These are phyloP conservation scores for Tetramorium alpestre DNA, from an alignment of 1,140 invertebrate species.

Conservation along the genomic window DNA sequence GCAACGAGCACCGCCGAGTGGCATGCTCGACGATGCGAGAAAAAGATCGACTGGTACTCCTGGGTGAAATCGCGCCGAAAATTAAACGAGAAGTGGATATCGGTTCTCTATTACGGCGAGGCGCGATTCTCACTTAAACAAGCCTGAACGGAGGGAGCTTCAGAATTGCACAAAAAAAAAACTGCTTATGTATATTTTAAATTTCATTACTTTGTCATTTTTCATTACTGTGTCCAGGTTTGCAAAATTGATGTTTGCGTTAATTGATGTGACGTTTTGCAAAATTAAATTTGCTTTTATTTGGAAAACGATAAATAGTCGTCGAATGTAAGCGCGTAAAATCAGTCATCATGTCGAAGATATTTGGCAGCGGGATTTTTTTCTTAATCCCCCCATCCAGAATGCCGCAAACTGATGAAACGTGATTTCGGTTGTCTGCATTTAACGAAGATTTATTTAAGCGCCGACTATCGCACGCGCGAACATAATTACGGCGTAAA, in stretches of 20 bases:
- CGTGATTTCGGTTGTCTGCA: neutral
- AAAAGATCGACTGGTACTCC: slow-evolving; percentile 13
- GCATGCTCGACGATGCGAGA: slow-evolving; percentile 18
- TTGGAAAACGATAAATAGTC: neutral
- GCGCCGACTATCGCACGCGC: neutral
- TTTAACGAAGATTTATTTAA: slow-evolving; percentile 56
- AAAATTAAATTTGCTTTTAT: neutral
- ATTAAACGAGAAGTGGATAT: neutral
- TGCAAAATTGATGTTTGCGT: neutral
- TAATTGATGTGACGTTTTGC: neutral
- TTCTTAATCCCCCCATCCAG: neutral
- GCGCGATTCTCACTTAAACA: neutral
- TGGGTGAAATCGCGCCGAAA: slow-evolving; percentile 31
- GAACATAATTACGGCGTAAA: slow-evolving; percentile 45
- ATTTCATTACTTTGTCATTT: neutral
- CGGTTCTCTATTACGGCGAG: neutral
- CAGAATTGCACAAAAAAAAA: neutral
- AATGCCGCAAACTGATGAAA: slow-evolving; percentile 1
- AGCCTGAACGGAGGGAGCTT: neutral
- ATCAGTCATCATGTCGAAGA: neutral
- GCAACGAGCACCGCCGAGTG: slow-evolving; percentile 12
- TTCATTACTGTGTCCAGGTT: neutral
- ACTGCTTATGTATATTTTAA: neutral
- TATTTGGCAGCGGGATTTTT: slow-evolving; percentile 1
- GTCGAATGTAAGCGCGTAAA: neutral